Evolutionary conservation across 2,797 vertebrate genomes (phyloP).

Genomic region (Pipistrellus nathusii): DNA sequence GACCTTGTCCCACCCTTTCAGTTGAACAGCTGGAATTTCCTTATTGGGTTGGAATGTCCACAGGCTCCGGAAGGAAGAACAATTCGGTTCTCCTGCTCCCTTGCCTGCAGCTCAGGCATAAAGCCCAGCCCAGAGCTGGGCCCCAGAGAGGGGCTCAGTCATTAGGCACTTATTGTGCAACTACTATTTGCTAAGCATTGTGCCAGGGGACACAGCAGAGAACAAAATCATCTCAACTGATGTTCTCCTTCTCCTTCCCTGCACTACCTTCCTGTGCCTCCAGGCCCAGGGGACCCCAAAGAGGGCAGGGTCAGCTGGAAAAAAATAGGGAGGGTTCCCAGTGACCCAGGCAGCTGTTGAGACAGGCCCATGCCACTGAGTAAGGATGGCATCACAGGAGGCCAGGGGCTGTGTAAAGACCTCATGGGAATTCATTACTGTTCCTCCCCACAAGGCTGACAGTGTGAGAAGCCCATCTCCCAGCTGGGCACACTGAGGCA

Average conservation of each 20-base stretch:
- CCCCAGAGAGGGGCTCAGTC: neutral
- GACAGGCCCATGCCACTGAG: neutral
- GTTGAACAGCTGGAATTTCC: neutral
- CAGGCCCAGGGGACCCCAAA: neutral
- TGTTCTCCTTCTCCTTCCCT: neutral
- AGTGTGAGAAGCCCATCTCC: neutral
- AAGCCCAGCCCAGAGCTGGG: neutral
- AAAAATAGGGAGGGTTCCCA: neutral
- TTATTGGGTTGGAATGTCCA: neutral
- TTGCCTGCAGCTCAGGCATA: neutral
- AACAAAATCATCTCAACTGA: fast-evolving
- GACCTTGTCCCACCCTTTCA: too few relatives aligned
- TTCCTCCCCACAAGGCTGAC: neutral
- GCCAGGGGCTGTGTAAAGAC: neutral
- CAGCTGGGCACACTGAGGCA: neutral
- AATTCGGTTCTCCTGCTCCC: neutral
- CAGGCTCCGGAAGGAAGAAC: neutral
- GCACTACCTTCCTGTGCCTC: neutral
- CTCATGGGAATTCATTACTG: fast-evolving
- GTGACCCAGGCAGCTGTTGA: neutral
- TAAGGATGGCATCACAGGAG: fast-evolving
- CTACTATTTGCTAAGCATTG: fast-evolving
- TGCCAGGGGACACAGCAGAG: neutral
- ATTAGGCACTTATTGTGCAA: neutral
- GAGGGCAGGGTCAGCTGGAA: neutral